Evolutionary conservation across 2,113 vertebrate species (phyloP).

Genomic region (Calyptommatus sinebrachiatus): DNA sequence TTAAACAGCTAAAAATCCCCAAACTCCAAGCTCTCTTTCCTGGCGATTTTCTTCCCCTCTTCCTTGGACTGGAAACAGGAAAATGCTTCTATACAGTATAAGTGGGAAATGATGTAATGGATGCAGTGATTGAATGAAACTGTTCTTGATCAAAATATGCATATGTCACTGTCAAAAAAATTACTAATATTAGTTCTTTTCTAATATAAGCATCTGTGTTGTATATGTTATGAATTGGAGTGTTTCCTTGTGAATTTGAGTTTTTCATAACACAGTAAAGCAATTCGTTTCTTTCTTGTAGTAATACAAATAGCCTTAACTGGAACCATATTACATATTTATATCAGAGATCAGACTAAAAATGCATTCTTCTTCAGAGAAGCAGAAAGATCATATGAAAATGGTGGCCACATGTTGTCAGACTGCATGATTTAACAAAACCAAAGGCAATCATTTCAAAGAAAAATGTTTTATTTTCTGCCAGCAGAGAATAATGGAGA

Average conservation of each 20-base stretch:
- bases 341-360: slow-evolving; percentile 70
- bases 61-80: no score
- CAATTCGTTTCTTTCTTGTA: slow-evolving; percentile 58
- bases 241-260: slow-evolving; percentile 38
- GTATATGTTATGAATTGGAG: slow-evolving; percentile 44
- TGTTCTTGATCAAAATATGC: not conserved
- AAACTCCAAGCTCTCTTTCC: no score
- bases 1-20: no score
- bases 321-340: slow-evolving; percentile 72
- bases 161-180: slow-evolving; percentile 17
- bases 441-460: slow-evolving; percentile 82
- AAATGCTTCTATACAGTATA: slow-evolving; percentile 17
- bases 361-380: slow-evolving; percentile 74
- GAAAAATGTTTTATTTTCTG: slow-evolving; percentile 86
- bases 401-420: slow-evolving; percentile 82
- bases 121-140: slow-evolving; percentile 40
- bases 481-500: slow-evolving; percentile 83
- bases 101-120: slow-evolving; percentile 17
- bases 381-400: slow-evolving; percentile 77
- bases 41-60: no score
- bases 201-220: slow-evolving; percentile 6
- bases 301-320: slow-evolving; percentile 64
- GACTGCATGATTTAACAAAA: slow-evolving; percentile 82
- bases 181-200: slow-evolving; percentile 27
- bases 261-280: slow-evolving; percentile 48